Base-by-base conservation (phyloP, 2,113 vertebrate genomes). In the Fregata magnificens region DNA sequence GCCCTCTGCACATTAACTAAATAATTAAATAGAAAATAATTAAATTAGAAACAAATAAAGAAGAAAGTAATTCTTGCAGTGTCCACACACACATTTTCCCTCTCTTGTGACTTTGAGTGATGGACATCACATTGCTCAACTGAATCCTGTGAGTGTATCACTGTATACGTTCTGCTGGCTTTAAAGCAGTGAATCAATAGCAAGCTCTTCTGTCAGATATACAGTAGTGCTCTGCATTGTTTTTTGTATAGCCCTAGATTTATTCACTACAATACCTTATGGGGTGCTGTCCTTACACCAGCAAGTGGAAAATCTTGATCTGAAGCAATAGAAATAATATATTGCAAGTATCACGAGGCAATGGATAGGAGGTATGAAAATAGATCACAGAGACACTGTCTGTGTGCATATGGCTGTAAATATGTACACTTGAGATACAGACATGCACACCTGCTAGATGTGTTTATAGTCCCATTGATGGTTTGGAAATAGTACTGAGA, bases 121-220 rank as follows among this genome's bases (percentile, higher is more conserved):
- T 76, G 19, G 45, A 40, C 16, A 69, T 42, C 28, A 2, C 0
- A 2, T 25, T 58, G 32, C 17, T 56, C 0, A 0, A 1, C 31
- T 56, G 90, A 88, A 49, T 66, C 49, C 71, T 88, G 1, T 45
- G 9, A 42, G 24, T n/a, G 6, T 80, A 34, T 42, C 40, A 18
- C 50, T 72, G 4, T 42, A 0, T 78, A 6, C 53, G 50, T 88
- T 78, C 65, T 59, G 16, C 52, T 89, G 59, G 47, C 72, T 88
- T 86, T 86, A 81, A 90, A 88, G 67, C 79, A 74, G 80, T 86
- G 63, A 77, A 61, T 78, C 67, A 34, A 16, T 61, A 8, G 36
- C 61, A 88, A n/a, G 10, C 38, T 77, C 10, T 9, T 40, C 74
- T 88, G 40, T 40, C 59, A 86, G 50, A 49, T 32, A 18, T 2